Evolutionary conservation across 2,888 invertebrate genomes (phyloP), one percentile per base, ranked within the genome.

Genomic region (Pyrocoelia pectoralis): DNA sequence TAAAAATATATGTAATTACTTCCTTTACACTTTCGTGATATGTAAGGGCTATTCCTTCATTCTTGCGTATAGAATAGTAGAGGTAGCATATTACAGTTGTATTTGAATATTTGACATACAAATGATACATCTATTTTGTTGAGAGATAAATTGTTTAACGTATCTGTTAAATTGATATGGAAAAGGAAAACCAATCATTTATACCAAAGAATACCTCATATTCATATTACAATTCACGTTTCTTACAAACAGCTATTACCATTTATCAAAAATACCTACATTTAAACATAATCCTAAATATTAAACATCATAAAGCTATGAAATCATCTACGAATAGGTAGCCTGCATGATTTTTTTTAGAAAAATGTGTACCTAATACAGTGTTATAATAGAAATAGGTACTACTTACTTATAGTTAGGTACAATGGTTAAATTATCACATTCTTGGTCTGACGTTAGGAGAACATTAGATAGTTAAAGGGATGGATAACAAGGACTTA

Each of bases 361-460:
- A n/a, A 8, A 8, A n/a, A 33, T 33, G 24, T 24, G n/a, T 24
- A 24, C 8, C 8, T 2, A 8, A n/a, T 33, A 4, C 33, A 33
- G 33, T 33, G 13, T 24, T 3, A 43, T 15, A 43, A 13, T 15
- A 12, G 12, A 13, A 12, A 15, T 14, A 43, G 12, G 12, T 29
- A 43, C 24, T 55, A 40, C 19, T n/a, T n/a, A n/a, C n/a, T n/a
- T n/a, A 40, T 49, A 15, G 24, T 24, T 46, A 24, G 24, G 3
- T 8, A 24, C 3, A n/a, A 33, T 33, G 46, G 17, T 49, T 61
- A 56, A 61, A 56, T 61, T 63, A 63, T 63, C 63, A 63, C 63
- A 63, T 63, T 63, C 40, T 63, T 63, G 63, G 63, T 63, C 63
- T 57, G 63, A 63, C 63, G 48, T 56, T 49, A 29, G 46, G 14